Percentiles rank a stretch among this genome's conserved stretches.
Conservation (phyloP, 2,113 vertebrate genomes). For the Urocolius indicus region DNA sequence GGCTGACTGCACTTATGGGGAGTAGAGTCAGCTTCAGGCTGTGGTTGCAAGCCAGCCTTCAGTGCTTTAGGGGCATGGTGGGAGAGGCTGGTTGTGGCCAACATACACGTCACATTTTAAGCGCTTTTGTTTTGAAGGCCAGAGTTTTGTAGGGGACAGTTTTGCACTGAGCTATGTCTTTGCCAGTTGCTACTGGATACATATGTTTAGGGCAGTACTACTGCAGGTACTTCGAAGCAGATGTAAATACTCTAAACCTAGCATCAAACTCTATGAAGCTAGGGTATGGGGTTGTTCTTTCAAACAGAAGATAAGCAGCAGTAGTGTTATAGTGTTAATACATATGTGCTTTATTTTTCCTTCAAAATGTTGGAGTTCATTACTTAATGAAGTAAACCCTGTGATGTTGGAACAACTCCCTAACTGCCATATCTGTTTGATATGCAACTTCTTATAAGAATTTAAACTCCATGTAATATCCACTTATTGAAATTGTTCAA, state of each 20-base stretch:
- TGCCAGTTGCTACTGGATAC: background rate
- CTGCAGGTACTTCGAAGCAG: background rate
- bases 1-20: fast-evolving
- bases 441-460: background rate
- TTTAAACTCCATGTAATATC: background rate
- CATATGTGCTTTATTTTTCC: background rate
- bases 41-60: background rate
- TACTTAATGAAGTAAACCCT: background rate
- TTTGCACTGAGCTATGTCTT: background rate
- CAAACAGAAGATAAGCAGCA: background rate
- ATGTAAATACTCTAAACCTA: background rate
- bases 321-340: background rate
- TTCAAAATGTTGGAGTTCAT: background rate
- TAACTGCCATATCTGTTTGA: background rate
- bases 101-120: fast-evolving
- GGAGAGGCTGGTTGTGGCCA: background rate
- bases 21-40: background rate
- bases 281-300: background rate
- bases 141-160: fast-evolving
- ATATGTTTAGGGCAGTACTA: fast-evolving
- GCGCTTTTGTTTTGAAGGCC: background rate
- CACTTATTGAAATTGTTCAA: background rate
- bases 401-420: background rate
- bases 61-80: fast-evolving
- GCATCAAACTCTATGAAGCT: background rate